Conservation (phyloP, 2,888 invertebrate genomes). For the Ophioninae sp. region DNA sequence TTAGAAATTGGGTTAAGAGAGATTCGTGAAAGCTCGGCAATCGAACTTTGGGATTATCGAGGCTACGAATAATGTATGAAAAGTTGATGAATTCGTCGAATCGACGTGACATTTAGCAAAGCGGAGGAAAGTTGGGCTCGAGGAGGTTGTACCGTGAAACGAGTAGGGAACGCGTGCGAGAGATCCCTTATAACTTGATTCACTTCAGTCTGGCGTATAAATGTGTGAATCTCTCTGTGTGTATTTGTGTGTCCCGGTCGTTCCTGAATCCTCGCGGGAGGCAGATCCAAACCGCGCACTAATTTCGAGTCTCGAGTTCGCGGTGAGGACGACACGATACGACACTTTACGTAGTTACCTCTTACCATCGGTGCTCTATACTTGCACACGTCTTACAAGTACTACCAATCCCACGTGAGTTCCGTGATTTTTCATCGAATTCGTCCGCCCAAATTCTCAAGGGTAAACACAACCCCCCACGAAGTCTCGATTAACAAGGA, state of each 20-base stretch:
- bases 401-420: background rate
- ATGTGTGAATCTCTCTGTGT: background rate
- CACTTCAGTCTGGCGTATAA: slow-evolving; percentile 18
- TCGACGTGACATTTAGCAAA: slow-evolving; percentile 4
- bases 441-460: background rate
- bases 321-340: slow-evolving; percentile 66
- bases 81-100: slow-evolving; percentile 17
- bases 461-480: background rate
- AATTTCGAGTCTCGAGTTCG: slow-evolving; percentile 72
- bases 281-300: slow-evolving; percentile 63
- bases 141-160: background rate
- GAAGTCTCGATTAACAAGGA: background rate
- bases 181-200: slow-evolving; percentile 36
- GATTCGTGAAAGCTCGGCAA: background rate
- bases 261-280: slow-evolving; percentile 68
- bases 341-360: slow-evolving; percentile 34
- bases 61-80: background rate
- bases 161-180: background rate
- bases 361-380: background rate
- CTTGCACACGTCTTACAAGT: background rate
- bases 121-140: slow-evolving; percentile 22
- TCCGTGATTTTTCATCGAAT: background rate
- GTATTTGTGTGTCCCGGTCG: slow-evolving; percentile 45
- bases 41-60: slow-evolving; percentile 26
- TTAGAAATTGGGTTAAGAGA: background rate